These are phyloP conservation scores for Microtus pennsylvanicus DNA, from an alignment of 2,113 vertebrate species.

Conservation along the genomic window DNA sequence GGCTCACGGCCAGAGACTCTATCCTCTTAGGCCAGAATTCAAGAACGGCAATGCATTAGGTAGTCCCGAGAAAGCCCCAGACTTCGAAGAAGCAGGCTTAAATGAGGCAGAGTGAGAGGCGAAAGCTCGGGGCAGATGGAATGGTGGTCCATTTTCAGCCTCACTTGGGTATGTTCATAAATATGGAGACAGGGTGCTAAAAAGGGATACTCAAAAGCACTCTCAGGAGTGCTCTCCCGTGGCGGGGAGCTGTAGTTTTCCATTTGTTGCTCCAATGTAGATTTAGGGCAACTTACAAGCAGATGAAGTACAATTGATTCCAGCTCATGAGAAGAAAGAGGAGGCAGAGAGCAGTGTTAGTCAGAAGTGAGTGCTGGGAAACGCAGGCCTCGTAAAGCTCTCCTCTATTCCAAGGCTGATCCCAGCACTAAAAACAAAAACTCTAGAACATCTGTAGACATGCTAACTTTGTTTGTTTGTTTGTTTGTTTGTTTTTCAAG, in stretches of 20 bases:
- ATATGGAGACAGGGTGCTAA: not conserved
- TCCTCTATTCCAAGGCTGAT: not conserved
- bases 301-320: not conserved
- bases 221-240: not conserved
- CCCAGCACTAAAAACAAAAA: too few relatives aligned
- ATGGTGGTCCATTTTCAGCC: not conserved
- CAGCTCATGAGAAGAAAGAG: not conserved
- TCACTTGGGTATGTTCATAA: not conserved
- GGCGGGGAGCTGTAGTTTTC: not conserved
- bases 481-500: too few relatives aligned
- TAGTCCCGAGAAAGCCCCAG: not conserved
- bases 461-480: too few relatives aligned
- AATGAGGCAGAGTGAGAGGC: not conserved
- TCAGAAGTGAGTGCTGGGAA: not conserved
- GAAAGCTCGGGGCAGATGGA: not conserved
- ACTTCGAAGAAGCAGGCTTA: slow-evolving; percentile 10
- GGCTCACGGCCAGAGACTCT: not conserved
- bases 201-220: not conserved
- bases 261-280: not conserved
- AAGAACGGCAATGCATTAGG: not conserved
- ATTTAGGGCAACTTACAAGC: not conserved
- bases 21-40: not conserved
- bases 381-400: too few relatives aligned
- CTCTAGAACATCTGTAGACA: too few relatives aligned
- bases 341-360: not conserved